Evolutionary conservation across 2,888 invertebrate genomes (phyloP).

Genomic region (Ctenicera cuprea): DNA sequence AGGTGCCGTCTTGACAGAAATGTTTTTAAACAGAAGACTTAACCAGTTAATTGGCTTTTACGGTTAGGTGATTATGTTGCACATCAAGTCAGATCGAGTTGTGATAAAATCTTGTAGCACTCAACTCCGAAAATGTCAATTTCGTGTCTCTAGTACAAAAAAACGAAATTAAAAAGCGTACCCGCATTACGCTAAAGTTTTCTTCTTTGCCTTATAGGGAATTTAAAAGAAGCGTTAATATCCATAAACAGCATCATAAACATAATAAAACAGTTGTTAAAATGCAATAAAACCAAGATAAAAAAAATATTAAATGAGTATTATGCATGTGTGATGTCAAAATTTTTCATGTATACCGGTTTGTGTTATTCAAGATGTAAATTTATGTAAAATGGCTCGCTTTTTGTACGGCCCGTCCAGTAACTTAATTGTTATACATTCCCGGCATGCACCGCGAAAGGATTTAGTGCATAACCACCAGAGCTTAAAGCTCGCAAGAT

Average conservation of each 20-base stretch:
- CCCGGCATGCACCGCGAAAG: conserved; percentile 61
- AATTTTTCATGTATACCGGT: conserved; percentile 66
- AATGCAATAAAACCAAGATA: conserved; percentile 64
- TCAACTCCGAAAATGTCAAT: conserved; percentile 28
- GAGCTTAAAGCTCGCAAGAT: conserved; percentile 28
- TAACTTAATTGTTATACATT: conserved; percentile 70
- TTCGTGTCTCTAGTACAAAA: conserved; percentile 12
- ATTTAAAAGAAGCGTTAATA: conserved; percentile 34
- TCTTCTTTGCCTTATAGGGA: conserved; percentile 31
- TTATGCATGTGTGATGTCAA: conserved; percentile 68
- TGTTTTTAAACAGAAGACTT: conserved; percentile 35
- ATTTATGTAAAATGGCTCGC: conserved; percentile 70
- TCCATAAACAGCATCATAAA: conserved; percentile 29
- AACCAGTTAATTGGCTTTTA: conserved; percentile 48
- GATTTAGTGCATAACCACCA: conserved; percentile 55
- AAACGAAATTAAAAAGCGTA: conserved; percentile 16
- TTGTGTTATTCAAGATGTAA: conserved; percentile 67
- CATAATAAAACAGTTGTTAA: conserved; percentile 61
- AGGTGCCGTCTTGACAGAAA: conserved; percentile 16
- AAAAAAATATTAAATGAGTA: conserved; percentile 64
- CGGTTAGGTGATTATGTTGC: conserved; percentile 47
- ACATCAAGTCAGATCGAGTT: conserved; percentile 42
- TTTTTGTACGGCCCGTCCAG: conserved; percentile 67
- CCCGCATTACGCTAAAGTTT: conserved; percentile 35
- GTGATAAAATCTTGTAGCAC: conserved; percentile 39